A percentile compares a stretch with the other conserved stretches of the same genome.
Conservation (phyloP, 2,888 invertebrate species). For the Drosophila limbata region DNA sequence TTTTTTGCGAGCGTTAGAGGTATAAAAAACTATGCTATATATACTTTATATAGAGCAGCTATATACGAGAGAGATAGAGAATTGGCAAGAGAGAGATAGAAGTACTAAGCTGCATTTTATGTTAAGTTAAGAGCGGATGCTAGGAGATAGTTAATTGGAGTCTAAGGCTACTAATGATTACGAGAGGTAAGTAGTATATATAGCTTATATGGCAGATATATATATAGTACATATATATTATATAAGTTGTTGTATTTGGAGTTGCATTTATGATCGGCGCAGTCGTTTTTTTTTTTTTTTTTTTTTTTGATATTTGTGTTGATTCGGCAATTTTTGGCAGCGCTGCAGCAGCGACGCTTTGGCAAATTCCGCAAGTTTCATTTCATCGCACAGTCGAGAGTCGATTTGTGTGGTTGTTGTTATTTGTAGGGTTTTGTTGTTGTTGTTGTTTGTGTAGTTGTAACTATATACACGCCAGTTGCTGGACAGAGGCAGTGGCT, state of each 20-base stretch:
- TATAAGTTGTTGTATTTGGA: slow-evolving; percentile 27
- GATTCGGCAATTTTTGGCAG: slow-evolving; percentile 48
- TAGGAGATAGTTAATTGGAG: slow-evolving; percentile 34
- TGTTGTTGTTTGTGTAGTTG: slow-evolving; percentile 32
- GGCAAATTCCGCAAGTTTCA: slow-evolving; percentile 80
- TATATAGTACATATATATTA: slow-evolving; percentile 28
- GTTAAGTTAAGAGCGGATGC: slow-evolving; percentile 45
- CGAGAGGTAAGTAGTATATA: slow-evolving; percentile 22
- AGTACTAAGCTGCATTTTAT: slow-evolving; percentile 52
- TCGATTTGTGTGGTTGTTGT: slow-evolving; percentile 31
- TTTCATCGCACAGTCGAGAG: slow-evolving; percentile 25
- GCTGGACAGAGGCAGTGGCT: slow-evolving; percentile 38
- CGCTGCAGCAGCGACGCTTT: slow-evolving; percentile 80
- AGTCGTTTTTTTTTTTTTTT: slow-evolving; percentile 64
- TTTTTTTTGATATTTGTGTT: slow-evolving; percentile 32
- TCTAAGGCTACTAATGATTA: slow-evolving; percentile 56
- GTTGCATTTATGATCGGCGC: slow-evolving; percentile 64
- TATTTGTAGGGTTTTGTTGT: slow-evolving; percentile 27
- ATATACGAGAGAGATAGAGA: slow-evolving; percentile 10
- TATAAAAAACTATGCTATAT: slow-evolving; percentile 42
- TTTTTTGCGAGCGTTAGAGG: slow-evolving; percentile 38
- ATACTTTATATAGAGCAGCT: slow-evolving; percentile 31
- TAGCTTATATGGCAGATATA: slow-evolving; percentile 48
- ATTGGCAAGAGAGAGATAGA: slow-evolving; percentile 10
- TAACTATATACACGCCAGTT: slow-evolving; percentile 26